Percentiles rank a stretch among this genome's conserved stretches.
phyloP scores from a whole-genome alignment of 2,888 invertebrate genomes.

The Ferdinandea cuprea region DNA sequence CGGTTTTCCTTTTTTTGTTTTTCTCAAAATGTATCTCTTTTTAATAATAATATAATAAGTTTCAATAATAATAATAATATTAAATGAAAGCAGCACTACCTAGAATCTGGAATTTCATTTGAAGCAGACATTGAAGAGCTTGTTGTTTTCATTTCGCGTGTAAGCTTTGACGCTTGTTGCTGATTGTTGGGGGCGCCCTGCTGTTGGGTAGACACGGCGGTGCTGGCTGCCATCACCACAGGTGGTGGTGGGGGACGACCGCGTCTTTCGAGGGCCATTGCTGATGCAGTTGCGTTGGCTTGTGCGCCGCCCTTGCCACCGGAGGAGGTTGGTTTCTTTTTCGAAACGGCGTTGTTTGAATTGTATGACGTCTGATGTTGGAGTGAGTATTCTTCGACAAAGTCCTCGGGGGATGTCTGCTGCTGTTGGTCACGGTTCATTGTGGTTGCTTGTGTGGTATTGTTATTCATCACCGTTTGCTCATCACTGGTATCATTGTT shows the following conservation, averaged over 20 bases:
- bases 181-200: conserved; percentile 74
- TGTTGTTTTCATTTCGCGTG: conserved; percentile 77
- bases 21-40: conserved; percentile 70
- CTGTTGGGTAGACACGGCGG: conserved; percentile 75
- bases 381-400: conserved; percentile 81
- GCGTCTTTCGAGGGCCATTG: conserved; percentile 81
- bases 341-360: conserved; percentile 77
- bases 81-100: conserved; percentile 82
- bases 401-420: conserved; percentile 83
- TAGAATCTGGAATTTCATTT: conserved; percentile 83
- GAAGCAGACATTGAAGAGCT: conserved; percentile 79
- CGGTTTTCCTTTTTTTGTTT: conserved; percentile 47
- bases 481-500: conserved; percentile 69
- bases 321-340: conserved; percentile 77
- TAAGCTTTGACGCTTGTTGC: conserved; percentile 81
- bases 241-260: conserved; percentile 80
- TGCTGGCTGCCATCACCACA: conserved; percentile 32
- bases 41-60: conserved; percentile 82
- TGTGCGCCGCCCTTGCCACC: conserved; percentile 76
- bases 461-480: conserved; percentile 81
- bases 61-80: conserved; percentile 81
- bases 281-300: conserved; percentile 77
- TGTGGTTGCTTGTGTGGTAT: conserved; percentile 76
- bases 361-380: conserved; percentile 79
- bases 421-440: conserved; percentile 81